Evolutionary conservation across 2,797 vertebrate species (phyloP), one percentile per base, ranked within the genome.

Genomic region (Coregonus suidteri): DNA sequence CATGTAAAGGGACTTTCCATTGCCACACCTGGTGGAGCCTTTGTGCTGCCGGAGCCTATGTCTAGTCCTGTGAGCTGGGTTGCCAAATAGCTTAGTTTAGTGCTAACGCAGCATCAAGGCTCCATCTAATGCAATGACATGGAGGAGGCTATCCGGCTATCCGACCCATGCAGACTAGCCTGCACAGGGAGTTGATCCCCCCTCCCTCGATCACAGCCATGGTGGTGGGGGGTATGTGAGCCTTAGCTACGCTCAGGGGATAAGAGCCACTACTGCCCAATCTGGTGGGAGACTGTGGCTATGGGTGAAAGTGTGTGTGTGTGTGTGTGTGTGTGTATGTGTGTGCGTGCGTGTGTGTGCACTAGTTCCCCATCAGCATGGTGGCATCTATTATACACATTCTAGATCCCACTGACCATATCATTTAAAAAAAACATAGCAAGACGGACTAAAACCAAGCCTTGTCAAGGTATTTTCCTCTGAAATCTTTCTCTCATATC

Each of bases 111-210:
- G 85, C 89, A 91, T 91, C 89, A 84, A 85, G 87, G 88, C 90
- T 90, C 34, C 85, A 84, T 90, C 85, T 93, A 93, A 93, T 92
- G 88, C 91, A 86, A 91, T 93, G 93, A 93, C 90, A 93, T 92
- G 41, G 41, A 47, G 41, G 41, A 47, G 41, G 41, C 41, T 47
- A 47, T 47, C 41, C 9, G 41, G 41, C 41, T 47, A 47, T 47
- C 41, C 41, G 41, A 47, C 41, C 41, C 9, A 11, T 47, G 80
- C 85, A 88, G 86, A 80, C 87, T 78, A 47, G 56, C 71, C 71
- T 72, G 71, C 75, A 71, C 78, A 52, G 20, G 47, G 20, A 71
- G 47, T 18, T 41, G 67, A 41, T 41, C 30, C 30, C n/a, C 7
- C 59, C 7, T 13, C 3, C 59, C 59, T 64, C 59, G 9, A 18